Percentiles rank a stretch among this genome's conserved stretches.
Evolutionary conservation across 1,140 invertebrate species (phyloP).

Genomic region (Armadillidium nasatum): DNA sequence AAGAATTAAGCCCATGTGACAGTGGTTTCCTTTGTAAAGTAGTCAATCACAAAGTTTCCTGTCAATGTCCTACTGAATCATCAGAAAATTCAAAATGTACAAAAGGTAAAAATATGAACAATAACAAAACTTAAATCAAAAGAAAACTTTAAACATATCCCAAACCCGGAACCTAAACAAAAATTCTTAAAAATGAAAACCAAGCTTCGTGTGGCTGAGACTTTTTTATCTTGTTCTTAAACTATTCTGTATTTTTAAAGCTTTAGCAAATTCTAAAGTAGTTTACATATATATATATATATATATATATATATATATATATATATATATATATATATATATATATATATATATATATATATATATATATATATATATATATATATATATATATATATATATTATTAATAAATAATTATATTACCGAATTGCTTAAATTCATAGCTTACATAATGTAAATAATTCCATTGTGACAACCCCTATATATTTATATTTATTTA

Average conservation of each 20-base stretch:
- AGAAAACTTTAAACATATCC: neutral
- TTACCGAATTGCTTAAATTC: too few species aligned
- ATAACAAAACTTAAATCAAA: neutral
- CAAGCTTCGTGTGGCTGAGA: neutral
- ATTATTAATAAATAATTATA: neutral
- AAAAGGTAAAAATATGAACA: constrained; percentile 43
- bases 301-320: constrained; percentile 14
- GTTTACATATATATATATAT: constrained; percentile 7
- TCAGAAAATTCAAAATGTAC: constrained; percentile 46
- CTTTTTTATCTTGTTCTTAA: neutral
- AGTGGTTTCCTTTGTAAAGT: constrained; percentile 47
- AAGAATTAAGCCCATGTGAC: constrained; percentile 49
- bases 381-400: constrained; percentile 16
- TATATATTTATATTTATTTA: too few species aligned
- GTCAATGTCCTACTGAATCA: constrained; percentile 48
- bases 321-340: constrained; percentile 8
- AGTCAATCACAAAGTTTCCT: constrained; percentile 48
- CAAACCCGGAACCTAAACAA: too few species aligned
- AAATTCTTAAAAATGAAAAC: too few species aligned
- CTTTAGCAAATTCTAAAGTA: neutral
- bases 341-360: constrained; percentile 18
- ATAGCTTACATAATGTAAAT: too few species aligned
- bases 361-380: constrained; percentile 24
- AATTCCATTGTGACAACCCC: too few species aligned
- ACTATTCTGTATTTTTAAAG: neutral